These are phyloP conservation scores for Lamellibrachia columna DNA, from an alignment of 2,888 invertebrate species.

Conservation along the genomic window DNA sequence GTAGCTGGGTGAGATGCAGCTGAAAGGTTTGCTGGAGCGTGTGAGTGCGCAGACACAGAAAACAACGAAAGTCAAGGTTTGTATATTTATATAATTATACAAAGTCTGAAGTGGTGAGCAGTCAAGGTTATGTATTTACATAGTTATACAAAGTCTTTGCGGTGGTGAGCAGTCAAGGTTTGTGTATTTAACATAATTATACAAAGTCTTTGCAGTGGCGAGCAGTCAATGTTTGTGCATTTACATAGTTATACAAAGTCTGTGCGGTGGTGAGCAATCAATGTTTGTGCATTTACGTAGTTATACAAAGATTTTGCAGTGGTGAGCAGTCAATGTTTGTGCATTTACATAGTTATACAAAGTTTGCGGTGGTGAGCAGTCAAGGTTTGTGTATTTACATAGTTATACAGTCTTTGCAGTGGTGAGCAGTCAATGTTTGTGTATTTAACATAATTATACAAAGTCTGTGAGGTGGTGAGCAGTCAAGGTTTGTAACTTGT, in stretches of 20 bases:
- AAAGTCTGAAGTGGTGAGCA: neutral
- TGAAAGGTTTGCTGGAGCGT: slow-evolving; percentile 85
- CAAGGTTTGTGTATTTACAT: too few species aligned
- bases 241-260: too few species aligned
- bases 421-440: neutral
- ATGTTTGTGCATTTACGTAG: slow-evolving; percentile 63
- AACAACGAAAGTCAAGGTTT: slow-evolving; percentile 80
- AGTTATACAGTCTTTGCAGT: too few species aligned
- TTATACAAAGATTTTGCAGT: too few species aligned
- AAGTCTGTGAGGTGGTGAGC: neutral
- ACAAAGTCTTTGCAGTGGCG: neutral
- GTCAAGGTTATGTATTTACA: too few species aligned
- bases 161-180: neutral
- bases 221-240: neutral
- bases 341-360: neutral
- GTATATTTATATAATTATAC: neutral
- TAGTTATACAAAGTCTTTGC: neutral
- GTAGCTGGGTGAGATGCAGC: slow-evolving; percentile 81
- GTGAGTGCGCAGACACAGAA: slow-evolving; percentile 84
- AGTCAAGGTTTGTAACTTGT: too few species aligned
- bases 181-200: neutral
- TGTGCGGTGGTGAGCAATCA: slow-evolving; percentile 69
- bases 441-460: neutral
- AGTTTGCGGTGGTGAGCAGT: neutral
- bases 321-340: slow-evolving; percentile 72